Percentiles rank a stretch among this genome's conserved stretches.
These are phyloP conservation scores for Fratercula arctica DNA, from an alignment of 2,797 vertebrate species.

Conservation along the genomic window DNA sequence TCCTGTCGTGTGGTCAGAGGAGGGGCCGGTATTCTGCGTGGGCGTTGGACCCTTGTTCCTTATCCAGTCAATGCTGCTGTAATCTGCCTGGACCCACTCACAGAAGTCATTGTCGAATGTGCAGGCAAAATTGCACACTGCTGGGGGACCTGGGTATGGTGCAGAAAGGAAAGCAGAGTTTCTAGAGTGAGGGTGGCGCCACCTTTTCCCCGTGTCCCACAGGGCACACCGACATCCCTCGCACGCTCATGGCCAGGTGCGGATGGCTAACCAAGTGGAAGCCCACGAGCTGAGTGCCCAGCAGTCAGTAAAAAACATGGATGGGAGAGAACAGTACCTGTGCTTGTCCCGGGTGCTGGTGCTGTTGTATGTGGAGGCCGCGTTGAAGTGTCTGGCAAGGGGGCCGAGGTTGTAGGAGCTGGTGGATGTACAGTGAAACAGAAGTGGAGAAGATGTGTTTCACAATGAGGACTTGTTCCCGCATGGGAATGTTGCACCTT, in stretches of 20 bases:
- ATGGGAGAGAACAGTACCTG: background rate
- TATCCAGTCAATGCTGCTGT: slow-evolving; percentile 71
- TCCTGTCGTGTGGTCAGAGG: slow-evolving; percentile 82
- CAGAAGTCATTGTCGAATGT: slow-evolving; percentile 80
- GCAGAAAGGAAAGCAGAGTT: slow-evolving; percentile 62
- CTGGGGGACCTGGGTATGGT: background rate
- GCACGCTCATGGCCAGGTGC: accelerated
- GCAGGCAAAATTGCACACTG: slow-evolving; percentile 74
- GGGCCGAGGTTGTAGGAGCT: background rate
- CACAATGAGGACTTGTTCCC: no score
- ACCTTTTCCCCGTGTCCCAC: background rate
- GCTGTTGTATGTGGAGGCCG: background rate
- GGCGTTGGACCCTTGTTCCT: slow-evolving; percentile 79
- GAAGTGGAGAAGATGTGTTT: background rate
- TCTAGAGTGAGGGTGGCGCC: background rate
- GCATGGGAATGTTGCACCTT: background rate
- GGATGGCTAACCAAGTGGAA: background rate
- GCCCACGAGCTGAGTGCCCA: background rate
- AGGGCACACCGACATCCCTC: background rate
- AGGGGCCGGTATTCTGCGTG: slow-evolving; percentile 78
- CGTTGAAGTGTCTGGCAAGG: background rate
- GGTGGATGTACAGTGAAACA: background rate
- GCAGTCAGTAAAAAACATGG: background rate
- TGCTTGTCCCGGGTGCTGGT: background rate
- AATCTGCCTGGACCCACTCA: slow-evolving; percentile 79